These are phyloP conservation scores for Sebastiscus tertius DNA, from an alignment of 2,797 vertebrate species.

Conservation along the genomic window DNA sequence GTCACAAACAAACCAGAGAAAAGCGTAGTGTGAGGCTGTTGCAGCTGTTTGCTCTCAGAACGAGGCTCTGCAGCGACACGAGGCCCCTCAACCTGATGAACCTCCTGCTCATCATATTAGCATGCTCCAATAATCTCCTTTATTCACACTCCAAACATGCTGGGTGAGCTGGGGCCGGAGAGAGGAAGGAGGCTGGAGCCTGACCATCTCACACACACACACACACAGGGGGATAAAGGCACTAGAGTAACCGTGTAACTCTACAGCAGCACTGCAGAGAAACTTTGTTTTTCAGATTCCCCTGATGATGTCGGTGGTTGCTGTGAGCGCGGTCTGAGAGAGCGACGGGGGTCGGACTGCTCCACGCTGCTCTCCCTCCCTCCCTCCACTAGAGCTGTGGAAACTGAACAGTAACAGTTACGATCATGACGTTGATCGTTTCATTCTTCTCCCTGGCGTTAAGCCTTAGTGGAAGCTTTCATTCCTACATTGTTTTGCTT, in stretches of 20 bases:
- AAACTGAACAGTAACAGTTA: too few species aligned
- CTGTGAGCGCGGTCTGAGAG: too few species aligned
- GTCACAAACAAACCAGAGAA: not conserved
- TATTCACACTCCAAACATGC: conserved; percentile 57
- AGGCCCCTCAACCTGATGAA: conserved; percentile 27
- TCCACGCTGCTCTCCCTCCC: too few species aligned
- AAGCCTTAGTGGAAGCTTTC: too few species aligned
- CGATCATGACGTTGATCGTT: too few species aligned
- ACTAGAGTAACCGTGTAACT: not conserved
- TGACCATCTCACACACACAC: not conserved
- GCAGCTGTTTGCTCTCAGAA: not conserved
- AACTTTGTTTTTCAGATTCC: not conserved
- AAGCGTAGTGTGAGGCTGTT: too few species aligned
- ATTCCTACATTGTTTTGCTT: too few species aligned
- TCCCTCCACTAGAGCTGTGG: too few species aligned
- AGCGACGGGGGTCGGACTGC: too few species aligned
- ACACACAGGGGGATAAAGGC: too few species aligned
- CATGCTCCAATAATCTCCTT: conserved; percentile 78
- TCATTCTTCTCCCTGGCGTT: too few species aligned
- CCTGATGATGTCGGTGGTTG: too few species aligned
- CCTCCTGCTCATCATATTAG: conserved; percentile 54
- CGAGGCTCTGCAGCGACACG: not conserved
- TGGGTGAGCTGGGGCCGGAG: conserved; percentile 38
- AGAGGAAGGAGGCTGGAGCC: conserved; percentile 29
- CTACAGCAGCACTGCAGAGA: not conserved